These are phyloP conservation scores for Tursiops truncatus DNA, from an alignment of 2,113 vertebrate genomes.

Conservation along the genomic window DNA sequence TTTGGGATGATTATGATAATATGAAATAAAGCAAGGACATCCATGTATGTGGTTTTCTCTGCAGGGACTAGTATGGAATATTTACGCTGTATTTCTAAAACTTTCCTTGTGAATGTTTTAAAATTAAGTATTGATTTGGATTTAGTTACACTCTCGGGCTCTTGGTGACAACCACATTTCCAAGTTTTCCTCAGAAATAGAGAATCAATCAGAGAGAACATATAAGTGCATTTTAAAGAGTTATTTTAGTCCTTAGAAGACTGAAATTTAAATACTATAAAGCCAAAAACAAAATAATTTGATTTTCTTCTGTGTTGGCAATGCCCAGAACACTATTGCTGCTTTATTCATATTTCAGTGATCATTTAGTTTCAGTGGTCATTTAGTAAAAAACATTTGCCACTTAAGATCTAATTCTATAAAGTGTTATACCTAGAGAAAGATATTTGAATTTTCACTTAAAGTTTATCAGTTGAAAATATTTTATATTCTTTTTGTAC, in stretches of 20 bases:
- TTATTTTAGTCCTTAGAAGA: slow-evolving; percentile 10
- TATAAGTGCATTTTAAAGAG: slow-evolving; percentile 50
- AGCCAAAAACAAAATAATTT: background rate
- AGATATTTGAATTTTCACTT: slow-evolving; percentile 22
- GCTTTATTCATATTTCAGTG: background rate
- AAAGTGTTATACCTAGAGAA: background rate
- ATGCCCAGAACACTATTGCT: background rate
- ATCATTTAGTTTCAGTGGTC: background rate
- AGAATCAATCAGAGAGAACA: slow-evolving; percentile 75
- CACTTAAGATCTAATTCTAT: background rate
- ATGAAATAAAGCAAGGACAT: background rate
- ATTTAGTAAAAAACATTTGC: background rate
- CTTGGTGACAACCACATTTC: background rate
- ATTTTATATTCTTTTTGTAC: background rate
- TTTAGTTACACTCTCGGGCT: background rate
- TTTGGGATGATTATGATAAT: slow-evolving; percentile 1
- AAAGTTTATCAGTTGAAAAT: background rate
- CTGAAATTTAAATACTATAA: background rate
- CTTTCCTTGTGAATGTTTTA: slow-evolving; percentile 49
- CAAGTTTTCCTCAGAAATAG: slow-evolving; percentile 52
- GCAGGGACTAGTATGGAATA: background rate
- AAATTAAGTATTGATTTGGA: slow-evolving; percentile 67
- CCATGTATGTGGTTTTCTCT: background rate
- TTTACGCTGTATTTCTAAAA: background rate
- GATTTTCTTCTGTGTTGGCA: background rate